Conservation (phyloP, 2,797 vertebrate genomes). For the Lateolabrax maculatus region DNA sequence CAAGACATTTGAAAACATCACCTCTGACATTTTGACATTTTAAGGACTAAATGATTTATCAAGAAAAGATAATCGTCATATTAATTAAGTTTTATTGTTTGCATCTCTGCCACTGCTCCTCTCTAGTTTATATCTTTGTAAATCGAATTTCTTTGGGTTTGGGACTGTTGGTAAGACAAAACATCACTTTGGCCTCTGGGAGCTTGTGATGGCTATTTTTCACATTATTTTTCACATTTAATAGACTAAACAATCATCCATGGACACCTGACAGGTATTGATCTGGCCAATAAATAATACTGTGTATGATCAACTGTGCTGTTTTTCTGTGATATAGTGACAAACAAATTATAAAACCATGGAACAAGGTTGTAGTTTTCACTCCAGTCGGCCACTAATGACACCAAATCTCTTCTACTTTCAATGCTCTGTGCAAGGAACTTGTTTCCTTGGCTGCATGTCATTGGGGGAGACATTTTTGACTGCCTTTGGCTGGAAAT, state of each 20-base stretch:
- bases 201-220: background rate
- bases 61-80: background rate
- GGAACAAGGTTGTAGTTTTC: conserved; percentile 24
- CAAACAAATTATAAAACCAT: conserved; percentile 13
- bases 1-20: background rate
- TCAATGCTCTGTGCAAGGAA: background rate
- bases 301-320: background rate
- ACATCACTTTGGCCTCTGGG: background rate
- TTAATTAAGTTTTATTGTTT: no score
- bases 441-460: conserved; percentile 30
- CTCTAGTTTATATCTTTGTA: conserved; percentile 8
- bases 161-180: background rate
- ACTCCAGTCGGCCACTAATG: background rate
- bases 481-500: conserved; percentile 44
- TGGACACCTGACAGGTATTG: conserved; percentile 9
- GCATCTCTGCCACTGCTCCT: no score
- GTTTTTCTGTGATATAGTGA: conserved; percentile 7
- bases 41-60: background rate
- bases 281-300: conserved; percentile 12
- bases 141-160: background rate
- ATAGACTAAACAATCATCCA: background rate
- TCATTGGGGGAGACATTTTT: conserved; percentile 2
- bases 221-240: conserved; percentile 9
- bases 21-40: background rate
- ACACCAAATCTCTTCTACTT: conserved; percentile 6